Evolutionary conservation across 2,888 invertebrate species (phyloP).

Genomic region (Pimpla rufipes): DNA sequence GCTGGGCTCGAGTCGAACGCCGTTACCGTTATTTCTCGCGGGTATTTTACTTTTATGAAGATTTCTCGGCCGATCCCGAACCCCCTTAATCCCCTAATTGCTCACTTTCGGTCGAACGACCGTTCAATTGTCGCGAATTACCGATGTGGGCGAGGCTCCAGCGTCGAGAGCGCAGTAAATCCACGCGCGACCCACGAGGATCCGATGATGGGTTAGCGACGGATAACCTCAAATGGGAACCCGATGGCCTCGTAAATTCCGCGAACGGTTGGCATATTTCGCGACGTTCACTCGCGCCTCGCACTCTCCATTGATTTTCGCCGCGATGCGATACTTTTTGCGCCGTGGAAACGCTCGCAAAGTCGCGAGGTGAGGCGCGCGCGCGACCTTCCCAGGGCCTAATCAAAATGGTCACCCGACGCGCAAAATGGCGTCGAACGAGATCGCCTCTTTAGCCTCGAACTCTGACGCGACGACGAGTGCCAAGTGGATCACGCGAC

Average conservation of each 20-base stretch:
- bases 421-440: too few relatives aligned
- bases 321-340: background rate
- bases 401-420: background rate
- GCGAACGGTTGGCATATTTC: constrained; percentile 73
- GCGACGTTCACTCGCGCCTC: constrained; percentile 21
- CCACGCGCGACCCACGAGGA: constrained; percentile 13
- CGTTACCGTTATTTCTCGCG: background rate
- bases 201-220: constrained; percentile 34
- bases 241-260: constrained; percentile 75
- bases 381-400: background rate
- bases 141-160: constrained; percentile 32
- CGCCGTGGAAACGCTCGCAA: background rate
- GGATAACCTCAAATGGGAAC: constrained; percentile 62
- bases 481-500: too few relatives aligned
- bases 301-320: background rate
- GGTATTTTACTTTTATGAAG: background rate
- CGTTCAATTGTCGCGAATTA: constrained; percentile 1
- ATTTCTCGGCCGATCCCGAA: background rate
- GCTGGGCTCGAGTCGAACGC: too few relatives aligned
- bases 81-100: background rate
- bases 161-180: constrained; percentile 48
- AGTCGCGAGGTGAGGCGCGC: background rate
- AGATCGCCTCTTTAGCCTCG: too few relatives aligned
- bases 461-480: too few relatives aligned
- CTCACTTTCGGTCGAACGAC: background rate